Base-by-base conservation (phyloP, 1,140 invertebrate genomes). In the Liolophura sinensis region DNA sequence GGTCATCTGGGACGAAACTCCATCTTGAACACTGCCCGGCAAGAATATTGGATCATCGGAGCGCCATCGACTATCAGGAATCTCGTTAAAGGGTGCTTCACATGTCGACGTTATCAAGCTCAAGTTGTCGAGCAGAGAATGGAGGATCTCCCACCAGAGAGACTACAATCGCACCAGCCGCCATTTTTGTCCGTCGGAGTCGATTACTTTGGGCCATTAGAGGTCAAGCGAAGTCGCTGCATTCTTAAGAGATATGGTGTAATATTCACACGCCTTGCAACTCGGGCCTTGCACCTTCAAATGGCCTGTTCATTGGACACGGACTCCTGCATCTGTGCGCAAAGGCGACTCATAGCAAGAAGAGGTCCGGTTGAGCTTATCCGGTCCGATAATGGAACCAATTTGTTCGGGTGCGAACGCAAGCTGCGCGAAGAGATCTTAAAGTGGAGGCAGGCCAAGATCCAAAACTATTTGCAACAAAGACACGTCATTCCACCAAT, bases 271-370 rank as follows among this genome's bases (percentile, higher is more conserved):
- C 67, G 72, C 22, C 27, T 67, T 25, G 60, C 67, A 12, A 55
- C 47, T 49, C 55, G 69, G 24, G 64, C 65, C n/a, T 57, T 64
- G 22, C 64, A 64, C 56, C 61, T 74, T 59, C 64, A 72, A 54
- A 62, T 72, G 51, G 57, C 65, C 14, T 59, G 69, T 40, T 58
- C 55, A 20, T 15, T 75, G 52, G 55, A 61, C 16, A 71, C 66
- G 48, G 60, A 68, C 60, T 68, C 68, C 1, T 73, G 64, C 48
- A 73, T 73, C 16, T 52, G 64, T 59, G 68, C 71, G 15, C 59
- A 73, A 47, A 54, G 64, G 27, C 27, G 64, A 1, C 64, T 70
- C n/a, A n/a, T n/a, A n/a, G n/a, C n/a, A n/a, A 62, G 62, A 20
- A 47, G 68, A 58, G 71, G 73, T 14, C 22, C 24, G 47, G 52